Percentiles rank a stretch among this genome's conserved stretches.
Evolutionary conservation across 2,797 vertebrate species (phyloP).

Genomic region (Hypotaenidia philippensis): DNA sequence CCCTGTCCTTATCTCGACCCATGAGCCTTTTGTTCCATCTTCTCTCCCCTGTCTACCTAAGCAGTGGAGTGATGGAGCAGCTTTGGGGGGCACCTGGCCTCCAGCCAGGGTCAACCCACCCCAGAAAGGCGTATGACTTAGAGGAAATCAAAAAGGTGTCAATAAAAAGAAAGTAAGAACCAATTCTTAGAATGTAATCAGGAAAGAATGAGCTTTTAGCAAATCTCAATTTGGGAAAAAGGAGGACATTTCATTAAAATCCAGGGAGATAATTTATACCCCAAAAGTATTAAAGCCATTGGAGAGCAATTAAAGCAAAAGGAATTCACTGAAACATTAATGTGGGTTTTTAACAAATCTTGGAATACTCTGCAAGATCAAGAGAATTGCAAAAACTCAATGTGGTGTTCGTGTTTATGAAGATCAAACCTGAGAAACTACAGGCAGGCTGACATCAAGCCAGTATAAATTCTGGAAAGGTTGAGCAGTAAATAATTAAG

Average conservation of each 20-base stretch:
- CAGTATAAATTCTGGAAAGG: slow-evolving; percentile 19
- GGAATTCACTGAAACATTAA: slow-evolving; percentile 14
- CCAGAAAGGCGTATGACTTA: neutral
- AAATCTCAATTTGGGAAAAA: neutral
- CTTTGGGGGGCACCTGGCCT: neutral
- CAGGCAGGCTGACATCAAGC: neutral
- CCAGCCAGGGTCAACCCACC: neutral
- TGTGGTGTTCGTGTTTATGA: neutral
- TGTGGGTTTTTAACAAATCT: slow-evolving; percentile 7
- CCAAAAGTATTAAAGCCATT: slow-evolving; percentile 3
- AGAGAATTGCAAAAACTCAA: neutral
- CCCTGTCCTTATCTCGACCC: no score
- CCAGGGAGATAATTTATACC: neutral
- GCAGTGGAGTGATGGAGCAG: neutral
- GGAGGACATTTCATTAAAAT: neutral
- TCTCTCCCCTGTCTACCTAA: no score
- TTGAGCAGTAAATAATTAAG: slow-evolving; percentile 60
- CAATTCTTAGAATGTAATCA: neutral
- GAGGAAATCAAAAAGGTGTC: neutral
- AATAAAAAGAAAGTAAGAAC: neutral
- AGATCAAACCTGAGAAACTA: slow-evolving; percentile 29
- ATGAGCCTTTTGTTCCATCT: no score
- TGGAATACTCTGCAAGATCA: neutral
- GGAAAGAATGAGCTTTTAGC: neutral
- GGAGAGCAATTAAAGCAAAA: slow-evolving; percentile 35